Conservation (phyloP, 2,797 vertebrate genomes). For the Sebastes trivittatus region DNA sequence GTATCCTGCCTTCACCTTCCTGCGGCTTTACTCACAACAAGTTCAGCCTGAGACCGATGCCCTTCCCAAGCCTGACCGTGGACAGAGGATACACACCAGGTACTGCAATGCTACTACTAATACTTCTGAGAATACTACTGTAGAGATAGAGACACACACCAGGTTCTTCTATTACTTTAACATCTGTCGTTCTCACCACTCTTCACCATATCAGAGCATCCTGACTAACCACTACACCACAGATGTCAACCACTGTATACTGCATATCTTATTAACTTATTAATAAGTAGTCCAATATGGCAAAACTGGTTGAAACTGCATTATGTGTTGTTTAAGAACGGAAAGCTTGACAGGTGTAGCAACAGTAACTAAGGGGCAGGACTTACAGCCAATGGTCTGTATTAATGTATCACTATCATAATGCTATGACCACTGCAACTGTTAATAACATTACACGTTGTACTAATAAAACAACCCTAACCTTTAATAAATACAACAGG, state of each 20-base stretch:
- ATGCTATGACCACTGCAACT: background rate
- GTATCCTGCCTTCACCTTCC: constrained; percentile 91
- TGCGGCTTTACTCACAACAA: constrained; percentile 91
- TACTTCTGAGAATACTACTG: background rate
- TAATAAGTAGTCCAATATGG: too few species aligned
- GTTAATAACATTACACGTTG: background rate
- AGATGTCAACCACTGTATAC: too few species aligned
- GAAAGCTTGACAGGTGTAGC: too few species aligned
- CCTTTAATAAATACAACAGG: background rate
- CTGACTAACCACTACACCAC: too few species aligned
- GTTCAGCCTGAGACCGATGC: constrained; percentile 91
- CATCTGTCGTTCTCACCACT: too few species aligned
- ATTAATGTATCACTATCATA: background rate
- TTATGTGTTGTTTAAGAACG: too few species aligned
- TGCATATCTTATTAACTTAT: too few species aligned
- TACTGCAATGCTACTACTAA: constrained; percentile 34
- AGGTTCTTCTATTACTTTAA: background rate
- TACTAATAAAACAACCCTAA: background rate
- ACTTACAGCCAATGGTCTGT: too few species aligned
- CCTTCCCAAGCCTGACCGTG: constrained; percentile 90
- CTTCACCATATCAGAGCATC: too few species aligned
- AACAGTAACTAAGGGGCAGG: too few species aligned
- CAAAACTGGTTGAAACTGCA: too few species aligned
- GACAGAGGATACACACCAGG: constrained; percentile 89
- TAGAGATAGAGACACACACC: background rate